A percentile compares a stretch with the other conserved stretches of the same genome.
Evolutionary conservation across 2,113 vertebrate species (phyloP).

Genomic region (Poeciliopsis turrubarensis): DNA sequence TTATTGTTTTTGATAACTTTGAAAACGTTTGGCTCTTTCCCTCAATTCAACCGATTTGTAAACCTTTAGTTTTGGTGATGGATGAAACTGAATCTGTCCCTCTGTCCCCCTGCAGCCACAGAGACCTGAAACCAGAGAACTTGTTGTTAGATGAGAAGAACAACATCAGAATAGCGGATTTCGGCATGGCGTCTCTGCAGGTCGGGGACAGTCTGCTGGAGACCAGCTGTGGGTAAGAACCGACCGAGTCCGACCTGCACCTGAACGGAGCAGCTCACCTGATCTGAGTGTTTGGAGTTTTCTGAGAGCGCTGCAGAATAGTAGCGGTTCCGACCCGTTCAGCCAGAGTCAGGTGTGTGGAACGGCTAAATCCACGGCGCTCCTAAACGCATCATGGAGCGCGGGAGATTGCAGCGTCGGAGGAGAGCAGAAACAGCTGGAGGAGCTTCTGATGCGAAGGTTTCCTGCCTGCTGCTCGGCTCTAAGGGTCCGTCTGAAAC

Average conservation of each 20-base stretch:
- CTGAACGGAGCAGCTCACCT: too few relatives aligned
- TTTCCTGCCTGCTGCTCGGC: background rate
- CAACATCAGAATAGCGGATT: slow-evolving; percentile 98
- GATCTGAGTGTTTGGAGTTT: background rate
- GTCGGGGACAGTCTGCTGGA: slow-evolving; percentile 98
- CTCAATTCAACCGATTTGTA: too few relatives aligned
- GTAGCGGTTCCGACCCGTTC: background rate
- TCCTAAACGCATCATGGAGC: background rate
- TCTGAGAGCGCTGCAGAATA: background rate
- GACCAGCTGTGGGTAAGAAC: slow-evolving; percentile 93
- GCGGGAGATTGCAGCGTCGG: background rate
- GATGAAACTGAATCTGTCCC: background rate
- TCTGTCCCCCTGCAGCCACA: slow-evolving; percentile 84
- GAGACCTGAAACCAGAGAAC: slow-evolving; percentile 98
- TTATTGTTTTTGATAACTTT: too few relatives aligned
- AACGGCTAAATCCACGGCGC: background rate
- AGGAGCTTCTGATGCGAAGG: too few relatives aligned
- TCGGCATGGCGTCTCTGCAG: slow-evolving; percentile 99
- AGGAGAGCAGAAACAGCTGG: background rate
- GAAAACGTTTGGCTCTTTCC: too few relatives aligned
- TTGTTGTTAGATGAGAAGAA: slow-evolving; percentile 97
- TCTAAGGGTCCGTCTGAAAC: too few relatives aligned
- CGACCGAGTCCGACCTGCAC: too few relatives aligned
- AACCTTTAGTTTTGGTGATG: too few relatives aligned
- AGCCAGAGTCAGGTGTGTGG: background rate